These are phyloP conservation scores for Tinea semifulvella DNA, from an alignment of 2,888 invertebrate genomes.

Conservation along the genomic window DNA sequence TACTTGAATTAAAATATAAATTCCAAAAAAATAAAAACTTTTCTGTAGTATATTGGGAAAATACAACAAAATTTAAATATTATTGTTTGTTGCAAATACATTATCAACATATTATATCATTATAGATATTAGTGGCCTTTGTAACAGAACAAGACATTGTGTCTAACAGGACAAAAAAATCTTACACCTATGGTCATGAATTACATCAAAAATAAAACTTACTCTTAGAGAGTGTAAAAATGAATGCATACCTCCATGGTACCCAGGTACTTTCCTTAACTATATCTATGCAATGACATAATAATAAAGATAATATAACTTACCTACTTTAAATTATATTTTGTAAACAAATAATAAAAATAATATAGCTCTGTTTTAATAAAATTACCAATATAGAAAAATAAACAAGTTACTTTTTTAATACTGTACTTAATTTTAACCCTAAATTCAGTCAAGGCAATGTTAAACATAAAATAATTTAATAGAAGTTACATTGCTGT, in stretches of 20 bases:
- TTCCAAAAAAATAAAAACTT: too few species aligned
- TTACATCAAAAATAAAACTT: slow-evolving; percentile 6
- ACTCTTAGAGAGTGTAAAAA: slow-evolving; percentile 3
- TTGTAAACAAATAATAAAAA: slow-evolving; percentile 46
- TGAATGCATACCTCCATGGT: not conserved
- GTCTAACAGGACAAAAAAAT: not conserved
- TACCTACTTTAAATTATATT: slow-evolving; percentile 7
- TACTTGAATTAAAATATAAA: too few species aligned
- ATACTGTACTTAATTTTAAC: slow-evolving; percentile 58
- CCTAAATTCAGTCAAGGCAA: slow-evolving; percentile 56
- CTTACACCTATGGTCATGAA: slow-evolving; percentile 4
- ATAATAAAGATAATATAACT: slow-evolving; percentile 9
- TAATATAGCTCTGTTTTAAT: slow-evolving; percentile 44
- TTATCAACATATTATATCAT: too few species aligned
- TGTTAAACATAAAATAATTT: slow-evolving; percentile 6
- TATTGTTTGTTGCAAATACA: too few species aligned
- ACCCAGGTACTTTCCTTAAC: not conserved
- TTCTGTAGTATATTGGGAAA: too few species aligned
- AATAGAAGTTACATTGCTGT: not conserved
- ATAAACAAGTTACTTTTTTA: slow-evolving; percentile 53
- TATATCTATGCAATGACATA: not conserved
- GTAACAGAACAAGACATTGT: not conserved
- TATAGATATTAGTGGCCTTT: too few species aligned
- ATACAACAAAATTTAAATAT: too few species aligned
- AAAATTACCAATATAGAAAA: slow-evolving; percentile 50